These are phyloP conservation scores for Helicoverpa zea DNA, from an alignment of 1,140 invertebrate genomes.

Conservation along the genomic window DNA sequence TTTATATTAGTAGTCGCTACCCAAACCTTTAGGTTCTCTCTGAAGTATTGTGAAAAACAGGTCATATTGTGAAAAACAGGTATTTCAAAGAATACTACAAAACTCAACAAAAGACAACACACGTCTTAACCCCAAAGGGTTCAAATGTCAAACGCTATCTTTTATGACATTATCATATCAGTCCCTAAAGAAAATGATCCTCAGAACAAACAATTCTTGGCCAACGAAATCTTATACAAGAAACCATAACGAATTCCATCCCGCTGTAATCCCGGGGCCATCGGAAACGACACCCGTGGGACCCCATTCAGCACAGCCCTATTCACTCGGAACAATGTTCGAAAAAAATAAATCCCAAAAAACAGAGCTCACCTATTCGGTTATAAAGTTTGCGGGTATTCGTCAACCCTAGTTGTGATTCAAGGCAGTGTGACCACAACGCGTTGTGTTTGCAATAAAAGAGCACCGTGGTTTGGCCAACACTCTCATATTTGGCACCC, in stretches of 20 bases:
- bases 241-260: constrained; percentile 20
- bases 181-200: constrained; percentile 9
- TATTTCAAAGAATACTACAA: too few species aligned
- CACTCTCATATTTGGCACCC: constrained; percentile 30
- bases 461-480: constrained; percentile 3
- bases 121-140: neutral
- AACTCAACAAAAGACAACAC: neutral
- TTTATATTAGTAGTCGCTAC: too few species aligned
- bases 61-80: too few species aligned
- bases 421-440: constrained; percentile 20
- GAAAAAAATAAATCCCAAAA: constrained; percentile 22
- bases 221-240: constrained; percentile 7
- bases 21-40: too few species aligned
- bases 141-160: neutral
- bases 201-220: neutral
- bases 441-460: constrained; percentile 38
- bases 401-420: constrained; percentile 40
- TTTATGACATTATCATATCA: constrained; percentile 21
- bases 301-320: constrained; percentile 11
- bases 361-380: constrained; percentile 17
- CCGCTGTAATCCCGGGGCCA: neutral
- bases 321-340: constrained; percentile 25
- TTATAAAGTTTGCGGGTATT: constrained; percentile 15
- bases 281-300: constrained; percentile 15
- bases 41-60: neutral